A percentile compares a stretch with the other conserved stretches of the same genome.
These are phyloP conservation scores for Calyptommatus sinebrachiatus DNA, from an alignment of 2,113 vertebrate genomes.

Conservation along the genomic window DNA sequence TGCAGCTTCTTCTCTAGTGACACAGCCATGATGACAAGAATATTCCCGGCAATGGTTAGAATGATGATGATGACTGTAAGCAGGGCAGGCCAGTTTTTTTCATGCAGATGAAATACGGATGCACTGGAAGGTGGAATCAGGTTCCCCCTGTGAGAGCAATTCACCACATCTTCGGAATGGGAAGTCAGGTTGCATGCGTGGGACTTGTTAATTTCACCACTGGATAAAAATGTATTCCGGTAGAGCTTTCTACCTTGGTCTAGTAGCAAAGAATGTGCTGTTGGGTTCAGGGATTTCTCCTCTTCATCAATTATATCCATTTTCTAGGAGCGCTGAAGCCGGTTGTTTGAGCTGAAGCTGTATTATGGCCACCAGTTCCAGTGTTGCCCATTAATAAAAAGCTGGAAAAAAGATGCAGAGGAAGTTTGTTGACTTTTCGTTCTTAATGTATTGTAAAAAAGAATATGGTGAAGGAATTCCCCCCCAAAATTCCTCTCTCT, in stretches of 20 bases:
- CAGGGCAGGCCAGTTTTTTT: slow-evolving; percentile 92
- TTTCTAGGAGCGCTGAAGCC: slow-evolving; percentile 47
- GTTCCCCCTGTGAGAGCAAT: slow-evolving; percentile 67
- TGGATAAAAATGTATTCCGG: slow-evolving; percentile 50
- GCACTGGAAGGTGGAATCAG: slow-evolving; percentile 61
- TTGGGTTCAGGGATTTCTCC: slow-evolving; percentile 66
- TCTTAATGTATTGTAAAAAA: slow-evolving; percentile 6
- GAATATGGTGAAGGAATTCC: slow-evolving; percentile 11
- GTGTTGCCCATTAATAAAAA: slow-evolving; percentile 36
- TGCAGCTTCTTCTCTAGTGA: slow-evolving; percentile 96
- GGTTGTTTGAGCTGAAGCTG: slow-evolving; percentile 34
- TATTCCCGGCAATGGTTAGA: slow-evolving; percentile 91
- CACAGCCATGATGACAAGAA: slow-evolving; percentile 95
- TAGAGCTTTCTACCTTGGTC: slow-evolving; percentile 60
- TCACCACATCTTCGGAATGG: slow-evolving; percentile 68
- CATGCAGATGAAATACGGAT: slow-evolving; percentile 56
- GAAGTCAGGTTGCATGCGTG: slow-evolving; percentile 74
- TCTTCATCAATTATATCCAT: slow-evolving; percentile 76
- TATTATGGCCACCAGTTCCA: slow-evolving; percentile 57
- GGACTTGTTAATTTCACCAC: slow-evolving; percentile 66
- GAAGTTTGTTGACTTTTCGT: slow-evolving; percentile 32
- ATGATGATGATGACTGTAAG: slow-evolving; percentile 83
- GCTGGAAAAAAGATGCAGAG: slow-evolving; percentile 16
- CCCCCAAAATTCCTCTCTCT: no score
- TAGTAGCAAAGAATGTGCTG: slow-evolving; percentile 65